A percentile compares a stretch with the other conserved stretches of the same genome.
These are phyloP conservation scores for Notodonta ziczac DNA, from an alignment of 2,888 invertebrate genomes.

Conservation along the genomic window DNA sequence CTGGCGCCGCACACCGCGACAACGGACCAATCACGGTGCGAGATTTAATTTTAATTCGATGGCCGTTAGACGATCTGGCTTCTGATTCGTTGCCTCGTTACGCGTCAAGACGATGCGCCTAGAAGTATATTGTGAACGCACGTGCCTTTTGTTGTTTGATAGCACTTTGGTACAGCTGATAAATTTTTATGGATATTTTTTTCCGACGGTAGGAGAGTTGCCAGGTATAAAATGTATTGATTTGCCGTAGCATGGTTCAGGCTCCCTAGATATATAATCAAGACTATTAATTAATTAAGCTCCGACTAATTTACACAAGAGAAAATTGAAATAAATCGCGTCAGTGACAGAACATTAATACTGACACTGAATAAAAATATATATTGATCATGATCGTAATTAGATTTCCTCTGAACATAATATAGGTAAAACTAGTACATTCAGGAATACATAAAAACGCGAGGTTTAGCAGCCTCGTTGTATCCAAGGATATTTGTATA, in stretches of 20 bases:
- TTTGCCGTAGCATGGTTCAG: too few species aligned
- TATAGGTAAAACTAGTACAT: background rate
- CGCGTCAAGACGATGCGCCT: conserved; percentile 51
- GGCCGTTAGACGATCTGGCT: conserved; percentile 59
- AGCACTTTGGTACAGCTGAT: background rate
- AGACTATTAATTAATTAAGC: too few species aligned
- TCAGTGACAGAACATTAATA: background rate
- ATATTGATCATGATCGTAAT: background rate
- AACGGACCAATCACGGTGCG: conserved; percentile 63
- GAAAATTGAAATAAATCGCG: too few species aligned
- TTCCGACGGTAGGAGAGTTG: background rate
- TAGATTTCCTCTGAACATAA: background rate
- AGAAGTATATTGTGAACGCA: conserved; percentile 37
- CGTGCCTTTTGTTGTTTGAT: conserved; percentile 20
- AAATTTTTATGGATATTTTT: background rate
- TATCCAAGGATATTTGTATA: conserved; percentile 9
- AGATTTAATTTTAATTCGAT: conserved; percentile 80
- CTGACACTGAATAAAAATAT: background rate
- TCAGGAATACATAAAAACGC: background rate
- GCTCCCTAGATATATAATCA: too few species aligned
- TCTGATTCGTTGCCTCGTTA: conserved; percentile 71
- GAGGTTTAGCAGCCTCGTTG: background rate
- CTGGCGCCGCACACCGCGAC: conserved; percentile 39
- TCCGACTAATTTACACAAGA: too few species aligned
- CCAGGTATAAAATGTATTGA: too few species aligned